These are phyloP conservation scores for Homarus americanus DNA, from an alignment of 1,140 invertebrate species.

Conservation along the genomic window DNA sequence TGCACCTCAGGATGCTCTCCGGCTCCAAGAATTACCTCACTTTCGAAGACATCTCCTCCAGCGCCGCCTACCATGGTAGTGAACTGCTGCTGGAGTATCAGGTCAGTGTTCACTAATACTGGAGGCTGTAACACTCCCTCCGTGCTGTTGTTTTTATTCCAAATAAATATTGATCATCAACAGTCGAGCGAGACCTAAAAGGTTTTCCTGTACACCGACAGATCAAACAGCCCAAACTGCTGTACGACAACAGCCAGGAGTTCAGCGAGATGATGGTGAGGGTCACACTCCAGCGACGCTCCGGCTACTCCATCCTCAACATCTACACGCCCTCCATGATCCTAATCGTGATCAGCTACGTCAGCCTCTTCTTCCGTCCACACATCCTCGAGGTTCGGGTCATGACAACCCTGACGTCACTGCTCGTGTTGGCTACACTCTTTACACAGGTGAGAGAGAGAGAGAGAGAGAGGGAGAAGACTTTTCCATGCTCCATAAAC, in stretches of 20 bases:
- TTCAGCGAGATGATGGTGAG: conserved; percentile 22
- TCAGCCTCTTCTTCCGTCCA: conserved; percentile 46
- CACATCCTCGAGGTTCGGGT: conserved; percentile 34
- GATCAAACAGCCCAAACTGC: neutral
- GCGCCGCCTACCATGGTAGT: conserved; percentile 37
- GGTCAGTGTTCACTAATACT: too few species aligned
- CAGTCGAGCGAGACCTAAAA: too few species aligned
- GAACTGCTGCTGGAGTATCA: conserved; percentile 27
- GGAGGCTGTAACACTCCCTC: too few species aligned
- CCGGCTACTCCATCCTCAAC: conserved; percentile 43
- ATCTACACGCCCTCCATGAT: conserved; percentile 54
- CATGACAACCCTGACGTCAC: conserved; percentile 35
- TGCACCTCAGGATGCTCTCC: conserved; percentile 58
- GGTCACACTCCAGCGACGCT: conserved; percentile 15
- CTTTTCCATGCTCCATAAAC: too few species aligned
- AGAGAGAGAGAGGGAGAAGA: too few species aligned
- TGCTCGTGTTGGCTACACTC: conserved; percentile 49
- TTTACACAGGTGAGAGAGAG: conserved; percentile 24
- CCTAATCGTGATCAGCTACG: conserved; percentile 46
- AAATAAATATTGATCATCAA: too few species aligned
- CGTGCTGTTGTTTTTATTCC: too few species aligned
- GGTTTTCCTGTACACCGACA: neutral
- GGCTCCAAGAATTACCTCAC: conserved; percentile 29
- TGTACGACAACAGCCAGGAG: conserved; percentile 10
- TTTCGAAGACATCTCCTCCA: conserved; percentile 3